Conservation (phyloP, 2,113 vertebrate species). For the Furnarius figulus region DNA sequence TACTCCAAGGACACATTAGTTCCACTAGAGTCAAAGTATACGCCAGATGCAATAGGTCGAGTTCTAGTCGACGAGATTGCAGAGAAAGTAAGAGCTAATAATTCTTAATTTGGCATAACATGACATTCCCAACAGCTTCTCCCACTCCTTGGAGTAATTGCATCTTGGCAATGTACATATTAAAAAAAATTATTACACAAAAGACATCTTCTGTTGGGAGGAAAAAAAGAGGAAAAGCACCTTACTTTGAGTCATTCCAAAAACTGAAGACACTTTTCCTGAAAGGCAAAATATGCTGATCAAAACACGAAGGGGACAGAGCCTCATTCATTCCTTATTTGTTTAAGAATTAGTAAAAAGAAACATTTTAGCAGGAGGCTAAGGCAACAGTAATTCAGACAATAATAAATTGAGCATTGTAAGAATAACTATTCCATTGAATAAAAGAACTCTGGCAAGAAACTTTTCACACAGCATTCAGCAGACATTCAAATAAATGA, state of each 20-base stretch:
- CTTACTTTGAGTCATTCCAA: slow-evolving; percentile 4
- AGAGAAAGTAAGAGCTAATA: slow-evolving; percentile 55
- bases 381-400: slow-evolving; percentile 43
- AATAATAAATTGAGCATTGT: slow-evolving; percentile 28
- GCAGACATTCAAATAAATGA: slow-evolving; percentile 21
- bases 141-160: slow-evolving; percentile 20
- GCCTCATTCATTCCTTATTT: slow-evolving; percentile 31
- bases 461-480: slow-evolving; percentile 22
- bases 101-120: slow-evolving; percentile 57
- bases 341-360: slow-evolving; percentile 40
- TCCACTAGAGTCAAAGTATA: slow-evolving; percentile 45
- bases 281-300: background rate
- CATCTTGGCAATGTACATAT: background rate
- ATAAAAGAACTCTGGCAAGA: slow-evolving; percentile 3
- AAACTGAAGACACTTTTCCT: background rate
- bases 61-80: background rate
- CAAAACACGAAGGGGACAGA: background rate
- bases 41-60: background rate
- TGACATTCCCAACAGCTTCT: slow-evolving; percentile 30
- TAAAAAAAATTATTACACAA: background rate
- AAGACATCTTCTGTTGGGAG: background rate
- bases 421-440: slow-evolving; percentile 31
- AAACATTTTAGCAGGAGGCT: slow-evolving; percentile 16
- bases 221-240: background rate
- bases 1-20: slow-evolving; percentile 58